Evolutionary conservation across 92 coral and sea anemone genomes (phyloP), one percentile per base, ranked within the genome.

Genomic region (Porites rus): DNA sequence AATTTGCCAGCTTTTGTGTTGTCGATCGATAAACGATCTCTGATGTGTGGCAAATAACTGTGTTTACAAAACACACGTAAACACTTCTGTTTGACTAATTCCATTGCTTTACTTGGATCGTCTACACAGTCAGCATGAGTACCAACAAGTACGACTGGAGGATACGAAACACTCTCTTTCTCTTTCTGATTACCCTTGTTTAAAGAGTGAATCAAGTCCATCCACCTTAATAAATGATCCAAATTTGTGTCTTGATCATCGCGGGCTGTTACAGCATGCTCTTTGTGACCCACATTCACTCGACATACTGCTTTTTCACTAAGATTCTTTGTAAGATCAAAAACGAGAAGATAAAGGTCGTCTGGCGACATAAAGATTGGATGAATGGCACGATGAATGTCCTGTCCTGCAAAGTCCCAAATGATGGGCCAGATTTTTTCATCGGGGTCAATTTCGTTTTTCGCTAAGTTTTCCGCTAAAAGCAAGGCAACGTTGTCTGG

Each of bases 11-110:
- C 2, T 28, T 28, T 28, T 28, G 31, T 28, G 31, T 28, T 28
- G n/a, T n/a, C n/a, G n/a, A n/a, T n/a, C n/a, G n/a, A n/a, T n/a
- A n/a, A n/a, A n/a, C n/a, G n/a, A n/a, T n/a, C n/a, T n/a, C n/a
- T n/a, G 31, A 28, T 28, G 31, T 28, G 31, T 28, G 0, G 31
- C 2, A 28, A 28, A 28, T 28, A 28, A 28, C 4, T 28, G 31
- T 28, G 0, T 0, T 2, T 3, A 28, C 2, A 3, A 0, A 28
- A 28, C 31, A 28, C 31, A 2, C 0, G 0, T 28, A 0, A 28
- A 28, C 31, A 28, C 4, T 28, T 28, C 3, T 0, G 0, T 2
- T 28, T 3, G 0, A 2, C 31, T 2, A 28, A 0, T 0, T 28
- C 0, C 2, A 28, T 28, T 28, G 0, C 0, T 28, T 28, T 28